Evolutionary conservation across 1,140 invertebrate genomes (phyloP), one percentile per base, ranked within the genome.

Genomic region (Scaptomyza hsui): DNA sequence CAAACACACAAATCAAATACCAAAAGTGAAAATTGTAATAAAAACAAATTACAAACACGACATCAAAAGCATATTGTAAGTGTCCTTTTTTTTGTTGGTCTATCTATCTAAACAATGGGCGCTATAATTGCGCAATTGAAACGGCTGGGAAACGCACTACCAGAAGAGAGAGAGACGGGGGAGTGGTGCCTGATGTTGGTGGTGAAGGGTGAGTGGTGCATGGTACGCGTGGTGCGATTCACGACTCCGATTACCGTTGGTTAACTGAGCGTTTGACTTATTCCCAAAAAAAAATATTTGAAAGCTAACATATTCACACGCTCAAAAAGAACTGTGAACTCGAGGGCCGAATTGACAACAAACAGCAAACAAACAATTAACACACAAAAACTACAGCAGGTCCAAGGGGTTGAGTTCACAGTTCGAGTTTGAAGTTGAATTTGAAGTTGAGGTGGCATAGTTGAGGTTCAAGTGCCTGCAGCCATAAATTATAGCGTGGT

Each of bases 311-410:
- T 86, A 86, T 86, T 86, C 82, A 82, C 82, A 86, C 78, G 83
- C 64, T 47, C 16, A 37, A 42, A 51, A 19, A 0, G 9, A 37
- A 51, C 65, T 12, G 12, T 19, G 18, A 42, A 39, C 13, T n/a
- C 10, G 83, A 72, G 67, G 73, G 62, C 75, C 15, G 13, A 42
- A 88, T 71, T 90, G 89, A 90, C 89, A 90, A 90, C 82, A 89
- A 73, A 81, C 77, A 81, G 82, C 81, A 89, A 89, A 89, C 88
- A 89, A 90, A 90, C 89, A 90, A 90, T 90, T 90, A 90, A 90
- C 89, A 82, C 69, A 57, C 51, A 62, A 59, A 62, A 59, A 41
- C 42, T 51, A 52, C 16, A 42, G 13, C 24, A 56, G 37, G 9
- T 15, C 24, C 26, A 59, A 53, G 48, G 75, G 35, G 61, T 47